Conservation (phyloP, 2,888 invertebrate genomes). For the Thelaira solivaga region DNA sequence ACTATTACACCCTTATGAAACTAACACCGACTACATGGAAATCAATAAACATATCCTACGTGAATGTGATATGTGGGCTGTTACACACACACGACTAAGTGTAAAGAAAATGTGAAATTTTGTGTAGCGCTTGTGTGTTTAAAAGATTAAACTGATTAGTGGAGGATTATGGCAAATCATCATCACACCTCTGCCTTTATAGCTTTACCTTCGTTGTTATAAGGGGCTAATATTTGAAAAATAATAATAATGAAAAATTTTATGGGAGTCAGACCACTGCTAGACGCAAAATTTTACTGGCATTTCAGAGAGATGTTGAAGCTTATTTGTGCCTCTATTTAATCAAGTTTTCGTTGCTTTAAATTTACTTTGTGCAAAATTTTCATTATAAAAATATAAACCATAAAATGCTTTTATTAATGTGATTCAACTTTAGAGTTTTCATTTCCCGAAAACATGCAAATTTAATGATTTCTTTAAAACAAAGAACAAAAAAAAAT, state of each 20-base stretch:
- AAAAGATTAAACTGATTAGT: conserved; percentile 16
- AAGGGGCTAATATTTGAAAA: too few species aligned
- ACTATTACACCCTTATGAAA: conserved; percentile 25
- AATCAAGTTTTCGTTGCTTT: too few species aligned
- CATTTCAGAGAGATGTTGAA: too few species aligned
- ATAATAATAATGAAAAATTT: too few species aligned
- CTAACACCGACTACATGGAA: conserved; percentile 7
- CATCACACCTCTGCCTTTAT: background rate
- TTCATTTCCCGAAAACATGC: conserved; percentile 52
- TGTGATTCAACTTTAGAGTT: conserved; percentile 13
- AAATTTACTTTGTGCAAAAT: too few species aligned
- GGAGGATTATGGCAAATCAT: background rate
- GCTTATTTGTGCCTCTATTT: too few species aligned
- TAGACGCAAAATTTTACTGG: too few species aligned
- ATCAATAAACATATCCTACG: too few species aligned
- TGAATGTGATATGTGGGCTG: background rate
- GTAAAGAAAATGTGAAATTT: too few species aligned
- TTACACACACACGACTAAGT: background rate
- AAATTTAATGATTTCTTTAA: conserved; percentile 52
- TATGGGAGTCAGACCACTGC: too few species aligned
- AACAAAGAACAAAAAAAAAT: background rate
- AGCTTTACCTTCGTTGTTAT: too few species aligned
- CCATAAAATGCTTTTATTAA: background rate
- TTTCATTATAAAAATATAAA: too few species aligned
- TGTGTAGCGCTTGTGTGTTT: background rate